Base-by-base conservation (phyloP, 2,797 vertebrate species). In the Mormyrus hasselquistii region DNA sequence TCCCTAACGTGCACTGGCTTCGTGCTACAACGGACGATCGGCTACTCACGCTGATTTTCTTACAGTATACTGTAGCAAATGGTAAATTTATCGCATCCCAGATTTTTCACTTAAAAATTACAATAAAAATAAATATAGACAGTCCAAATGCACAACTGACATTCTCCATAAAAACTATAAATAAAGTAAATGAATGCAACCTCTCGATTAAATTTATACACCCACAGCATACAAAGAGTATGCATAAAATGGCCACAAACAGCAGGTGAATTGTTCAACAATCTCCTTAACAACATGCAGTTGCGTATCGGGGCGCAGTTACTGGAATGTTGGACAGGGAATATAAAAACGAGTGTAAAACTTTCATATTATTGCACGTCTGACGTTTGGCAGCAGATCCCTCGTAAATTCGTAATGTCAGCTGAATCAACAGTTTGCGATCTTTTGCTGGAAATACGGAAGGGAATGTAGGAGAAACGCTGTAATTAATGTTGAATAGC, bases 211-310 rank as follows among this genome's bases (percentile, higher is more conserved):
- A 47, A 44, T 47, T 44, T 41, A 82, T 44, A 22, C 38, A 82
- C 7, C 41, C 76, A 82, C 41, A 82, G 38, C 57, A 87, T 47
- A 49, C 41, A 65, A 2, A 29, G 6, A 49, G 22, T 88, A 29
- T 14, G 49, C 22, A n/a, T n/a, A 84, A 84, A 44, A 47, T 44
- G 79, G 79, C 49, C 83, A 85, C 19, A 52, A 50, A 52, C 25
- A 50, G 49, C 83, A 86, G 83, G 83, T 86, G 47, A 53, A 86
- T 52, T 53, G 83, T 84, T 76, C 69, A 76, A 16, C 69, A 41
- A 76, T 38, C 29, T 76, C 69, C 69, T 19, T 76, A 76, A 76
- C 34, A 76, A 76, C 69, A 76, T 41, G 29, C 76, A 44, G 38
- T 73, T 73, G 16, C 47, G 41, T 16, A 82, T 44, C 38, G 76